Conservation (phyloP, 1,140 invertebrate genomes). For the Tyrophagus putrescentiae region DNA sequence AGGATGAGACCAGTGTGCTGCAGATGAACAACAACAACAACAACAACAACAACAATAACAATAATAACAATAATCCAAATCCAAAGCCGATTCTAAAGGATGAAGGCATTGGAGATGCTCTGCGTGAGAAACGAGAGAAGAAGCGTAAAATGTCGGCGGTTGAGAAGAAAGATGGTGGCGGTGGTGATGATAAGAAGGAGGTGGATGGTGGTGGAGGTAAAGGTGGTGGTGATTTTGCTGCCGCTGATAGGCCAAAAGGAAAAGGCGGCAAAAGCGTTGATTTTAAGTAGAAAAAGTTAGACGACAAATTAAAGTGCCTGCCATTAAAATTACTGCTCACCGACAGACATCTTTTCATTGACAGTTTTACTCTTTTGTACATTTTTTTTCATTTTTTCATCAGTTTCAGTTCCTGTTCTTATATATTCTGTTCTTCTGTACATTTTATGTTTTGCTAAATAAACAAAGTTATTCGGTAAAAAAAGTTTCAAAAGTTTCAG, state of each 20-base stretch:
- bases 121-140: slow-evolving; percentile 18
- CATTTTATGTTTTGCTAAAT: no score
- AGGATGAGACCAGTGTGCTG: background rate
- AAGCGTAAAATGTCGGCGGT: background rate
- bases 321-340: no score
- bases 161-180: background rate
- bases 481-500: no score
- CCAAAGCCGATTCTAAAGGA: slow-evolving; percentile 19
- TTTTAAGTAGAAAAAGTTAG: background rate
- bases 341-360: no score
- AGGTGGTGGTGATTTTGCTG: no score
- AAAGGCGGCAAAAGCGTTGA: background rate
- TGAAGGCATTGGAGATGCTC: slow-evolving; percentile 12
- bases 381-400: no score
- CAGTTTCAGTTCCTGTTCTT: no score
- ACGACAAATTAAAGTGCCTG: background rate
- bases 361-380: no score
- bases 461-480: no score
- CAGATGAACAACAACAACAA: background rate
- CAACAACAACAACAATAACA: background rate
- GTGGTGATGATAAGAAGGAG: background rate
- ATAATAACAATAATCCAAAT: background rate
- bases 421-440: no score
- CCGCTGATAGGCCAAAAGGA: background rate
- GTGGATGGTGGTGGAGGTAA: no score